Base-by-base conservation (phyloP, 2,797 vertebrate genomes). In the Chelidonichthys spinosus region DNA sequence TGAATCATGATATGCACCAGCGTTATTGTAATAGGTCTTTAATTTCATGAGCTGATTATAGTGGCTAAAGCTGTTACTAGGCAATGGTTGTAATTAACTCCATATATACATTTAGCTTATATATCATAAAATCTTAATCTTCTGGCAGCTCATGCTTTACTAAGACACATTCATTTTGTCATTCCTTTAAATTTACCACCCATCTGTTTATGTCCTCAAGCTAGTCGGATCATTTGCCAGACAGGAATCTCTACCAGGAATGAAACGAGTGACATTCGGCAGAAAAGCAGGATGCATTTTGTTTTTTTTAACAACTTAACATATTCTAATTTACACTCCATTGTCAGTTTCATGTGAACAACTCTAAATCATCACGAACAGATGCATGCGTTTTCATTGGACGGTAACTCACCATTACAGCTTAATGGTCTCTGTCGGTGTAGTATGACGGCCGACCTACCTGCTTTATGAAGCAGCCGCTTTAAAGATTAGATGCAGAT, bases 211-310 rank as follows among this genome's bases (percentile, higher is more conserved):
- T 17, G 18, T 62, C n/a, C 49, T 37, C 11, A 6, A 74, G 58
- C 63, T 17, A 61, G 36, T 58, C 15, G 61, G 54, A 74, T 11
- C 13, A 63, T 58, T 64, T 70, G 25, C 17, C 35, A 6, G 3
- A 7, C 39, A 73, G 64, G 55, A 32, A 7, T 18, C 36, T 73
- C 17, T 11, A 14, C 11, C 42, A 53, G 25, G 63, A 60, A 54
- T 59, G 61, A 79, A 72, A 69, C 4, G 52, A 71, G 35, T 35
- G 46, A 70, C 65, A 79, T 63, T 52, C 59, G 42, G 56, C 69
- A 63, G 40, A 65, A 62, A 50, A 64, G 46, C 49, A 63, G 53
- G 18, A 46, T 32, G 37, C 56, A 44, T 72, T 78, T 75, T 54
- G n/a, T 44, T 77, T 44, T 10, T 60, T 46, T 36, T 55, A 43